Evolutionary conservation across 2,797 vertebrate genomes (phyloP).

Genomic region (Gymnothorax reevesii): DNA sequence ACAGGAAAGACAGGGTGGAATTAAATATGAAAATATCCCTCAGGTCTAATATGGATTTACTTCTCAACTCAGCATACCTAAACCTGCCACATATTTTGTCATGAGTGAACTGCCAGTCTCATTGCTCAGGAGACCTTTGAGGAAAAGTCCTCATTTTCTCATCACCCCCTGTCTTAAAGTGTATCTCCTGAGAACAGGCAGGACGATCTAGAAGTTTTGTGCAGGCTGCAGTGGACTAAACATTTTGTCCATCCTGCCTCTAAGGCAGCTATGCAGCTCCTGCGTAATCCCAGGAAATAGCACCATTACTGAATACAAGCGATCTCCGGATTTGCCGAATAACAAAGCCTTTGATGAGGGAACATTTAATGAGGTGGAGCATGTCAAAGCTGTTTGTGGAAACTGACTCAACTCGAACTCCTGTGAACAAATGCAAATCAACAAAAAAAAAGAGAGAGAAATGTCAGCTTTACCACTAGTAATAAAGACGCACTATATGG

Average conservation of each 20-base stretch:
- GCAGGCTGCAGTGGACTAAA: conserved; percentile 47
- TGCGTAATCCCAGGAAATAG: conserved; percentile 72
- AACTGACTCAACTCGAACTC: conserved; percentile 58
- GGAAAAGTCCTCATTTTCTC: too few species aligned
- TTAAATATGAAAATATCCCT: too few species aligned
- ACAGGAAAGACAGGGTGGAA: too few species aligned
- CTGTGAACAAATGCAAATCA: conserved; percentile 65
- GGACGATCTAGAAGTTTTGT: conserved; percentile 30
- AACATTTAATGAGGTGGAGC: conserved; percentile 70
- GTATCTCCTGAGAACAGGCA: too few species aligned
- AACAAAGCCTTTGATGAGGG: conserved; percentile 65
- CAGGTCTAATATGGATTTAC: too few species aligned
- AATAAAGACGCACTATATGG: conserved; percentile 30
- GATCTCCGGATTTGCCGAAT: conserved; percentile 67
- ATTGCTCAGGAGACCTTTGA: too few species aligned
- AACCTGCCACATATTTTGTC: too few species aligned
- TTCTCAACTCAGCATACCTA: too few species aligned
- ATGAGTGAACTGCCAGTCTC: too few species aligned
- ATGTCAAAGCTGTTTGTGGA: conserved; percentile 59
- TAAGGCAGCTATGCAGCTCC: conserved; percentile 55
- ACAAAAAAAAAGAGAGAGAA: conserved; percentile 2
- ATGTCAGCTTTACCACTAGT: conserved; percentile 32
- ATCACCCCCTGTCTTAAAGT: too few species aligned
- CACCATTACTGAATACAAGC: conserved; percentile 72
- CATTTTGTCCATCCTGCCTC: conserved; percentile 51